Evolutionary conservation across 92 coral and sea anemone species (phyloP).

Genomic region (Paramuricea clavata): DNA sequence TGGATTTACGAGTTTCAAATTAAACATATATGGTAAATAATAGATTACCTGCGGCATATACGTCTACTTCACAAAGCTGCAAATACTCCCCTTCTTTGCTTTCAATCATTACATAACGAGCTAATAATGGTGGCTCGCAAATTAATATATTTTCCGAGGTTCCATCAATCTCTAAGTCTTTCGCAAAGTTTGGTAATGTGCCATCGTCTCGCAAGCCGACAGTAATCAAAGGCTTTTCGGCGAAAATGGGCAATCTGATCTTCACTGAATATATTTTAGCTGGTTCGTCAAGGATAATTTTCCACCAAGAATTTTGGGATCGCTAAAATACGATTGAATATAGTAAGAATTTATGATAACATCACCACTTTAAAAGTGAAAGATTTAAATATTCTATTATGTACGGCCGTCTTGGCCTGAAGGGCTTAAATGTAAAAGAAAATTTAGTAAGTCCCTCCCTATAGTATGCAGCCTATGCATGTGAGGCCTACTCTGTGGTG

Average conservation of each 20-base stretch:
- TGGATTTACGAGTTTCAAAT: background rate
- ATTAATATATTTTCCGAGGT: background rate
- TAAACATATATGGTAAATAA: no score
- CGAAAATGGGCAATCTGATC: background rate
- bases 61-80: constrained; percentile 31
- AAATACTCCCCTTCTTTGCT: background rate
- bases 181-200: background rate
- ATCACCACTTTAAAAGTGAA: no score
- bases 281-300: background rate
- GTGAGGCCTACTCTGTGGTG: no score
- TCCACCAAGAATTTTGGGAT: constrained; percentile 7
- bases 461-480: no score
- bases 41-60: constrained; percentile 4
- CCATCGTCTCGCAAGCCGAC: background rate
- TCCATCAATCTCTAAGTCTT: background rate
- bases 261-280: background rate
- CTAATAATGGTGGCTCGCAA: constrained; percentile 10
- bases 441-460: no score
- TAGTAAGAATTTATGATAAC: background rate
- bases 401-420: no score
- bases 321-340: background rate
- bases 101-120: background rate
- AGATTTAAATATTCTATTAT: no score
- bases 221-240: background rate
- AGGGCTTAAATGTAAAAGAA: no score